Base-by-base conservation (phyloP, 2,888 invertebrate species). In the Epicampocera succincta region DNA sequence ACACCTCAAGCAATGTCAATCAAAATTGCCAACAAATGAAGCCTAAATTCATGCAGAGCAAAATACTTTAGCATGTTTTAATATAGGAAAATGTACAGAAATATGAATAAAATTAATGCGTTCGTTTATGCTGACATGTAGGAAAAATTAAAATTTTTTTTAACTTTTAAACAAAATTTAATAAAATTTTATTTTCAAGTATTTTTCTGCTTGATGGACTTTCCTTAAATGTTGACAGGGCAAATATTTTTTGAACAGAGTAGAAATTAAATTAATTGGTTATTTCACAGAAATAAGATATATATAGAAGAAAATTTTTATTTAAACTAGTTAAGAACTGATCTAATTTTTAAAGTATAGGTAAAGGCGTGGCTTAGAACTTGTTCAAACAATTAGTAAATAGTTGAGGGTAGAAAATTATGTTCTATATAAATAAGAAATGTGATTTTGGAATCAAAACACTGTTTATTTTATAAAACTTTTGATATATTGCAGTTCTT, bases 41-140 rank as follows among this genome's bases (percentile, higher is more conserved):
- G 66, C 68, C 75, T 75, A 66, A 75, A 75, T 68, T n/a, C 60
- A 75, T 40, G 66, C 58, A 75, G 29, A 46, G 50, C 5, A 33
- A n/a, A 19, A 56, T 42, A 21, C 9, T 52, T 52, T 52, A 19
- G n/a, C 13, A 52, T 42, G 17, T 17, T 42, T 13, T 46, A 38
- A 38, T 25, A 56, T 2, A 66, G 66, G 46, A 66, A 66, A 66
- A 50, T 50, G 29, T 75, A 68, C 42, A 66, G 56, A 46, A n/a
- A 25, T 42, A 15, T 29, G 25, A 40, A 38, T 19, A 13, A 46
- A 63, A 46, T 65, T 33, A 65, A 21, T n/a, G 21, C 15, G 11
- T n/a, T 50, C 33, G 19, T 54, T 42, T 40, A n/a, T 50, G 58
- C 60, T 60, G 50, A 50, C 29, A 72, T 19, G n/a, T 12, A 19